Evolutionary conservation across 2,797 vertebrate species (phyloP).

Genomic region (Crocodylus rhombifer): DNA sequence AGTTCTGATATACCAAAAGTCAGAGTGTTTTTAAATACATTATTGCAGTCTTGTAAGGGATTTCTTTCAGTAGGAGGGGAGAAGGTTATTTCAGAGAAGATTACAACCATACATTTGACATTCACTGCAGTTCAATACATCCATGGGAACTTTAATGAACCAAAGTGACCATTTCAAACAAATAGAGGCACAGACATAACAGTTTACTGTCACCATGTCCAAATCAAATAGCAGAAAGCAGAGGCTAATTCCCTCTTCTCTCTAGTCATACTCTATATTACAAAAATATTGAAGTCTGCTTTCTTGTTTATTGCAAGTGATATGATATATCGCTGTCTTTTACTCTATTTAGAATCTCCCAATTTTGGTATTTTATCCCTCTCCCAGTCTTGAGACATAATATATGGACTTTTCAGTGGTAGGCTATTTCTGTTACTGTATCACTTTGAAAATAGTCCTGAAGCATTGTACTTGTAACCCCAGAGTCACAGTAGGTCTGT

Average conservation of each 20-base stretch:
- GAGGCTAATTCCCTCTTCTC: background rate
- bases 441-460: slow-evolving; percentile 15
- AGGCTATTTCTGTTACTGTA: slow-evolving; percentile 10
- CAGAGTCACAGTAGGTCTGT: slow-evolving; percentile 70
- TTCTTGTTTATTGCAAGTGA: background rate
- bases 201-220: background rate
- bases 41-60: background rate
- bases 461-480: slow-evolving; percentile 67
- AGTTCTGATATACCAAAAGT: background rate
- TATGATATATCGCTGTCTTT: slow-evolving; percentile 18
- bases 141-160: background rate
- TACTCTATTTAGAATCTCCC: slow-evolving; percentile 26
- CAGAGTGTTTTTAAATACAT: background rate
- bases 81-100: background rate
- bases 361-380: slow-evolving; percentile 3
- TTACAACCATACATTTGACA: background rate
- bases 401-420: background rate
- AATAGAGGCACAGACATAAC: background rate
- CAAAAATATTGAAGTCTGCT: background rate
- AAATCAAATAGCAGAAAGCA: background rate
- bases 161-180: background rate
- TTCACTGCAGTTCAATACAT: background rate
- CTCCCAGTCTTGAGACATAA: slow-evolving; percentile 7
- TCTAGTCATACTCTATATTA: background rate
- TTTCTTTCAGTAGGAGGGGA: background rate